Conservation (phyloP, 2,888 invertebrate genomes). For the Drepana falcataria region DNA sequence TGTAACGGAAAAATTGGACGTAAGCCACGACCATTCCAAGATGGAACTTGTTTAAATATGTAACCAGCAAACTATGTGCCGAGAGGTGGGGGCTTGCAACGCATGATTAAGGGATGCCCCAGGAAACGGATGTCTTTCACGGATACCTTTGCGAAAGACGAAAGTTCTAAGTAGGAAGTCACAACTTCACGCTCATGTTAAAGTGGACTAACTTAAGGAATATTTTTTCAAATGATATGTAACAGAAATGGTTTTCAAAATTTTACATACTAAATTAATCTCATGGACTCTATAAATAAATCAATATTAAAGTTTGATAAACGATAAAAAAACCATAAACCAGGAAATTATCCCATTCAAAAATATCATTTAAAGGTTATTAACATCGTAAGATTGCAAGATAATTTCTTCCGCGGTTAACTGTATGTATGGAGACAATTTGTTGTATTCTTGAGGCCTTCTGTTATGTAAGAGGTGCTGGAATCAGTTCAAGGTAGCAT, state of each 20-base stretch:
- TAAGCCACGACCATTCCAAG: slow-evolving; percentile 55
- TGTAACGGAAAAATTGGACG: slow-evolving; percentile 34
- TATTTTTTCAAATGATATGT: no score
- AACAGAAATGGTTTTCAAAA: no score
- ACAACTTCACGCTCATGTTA: slow-evolving; percentile 26
- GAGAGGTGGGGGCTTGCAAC: slow-evolving; percentile 41
- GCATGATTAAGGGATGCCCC: slow-evolving; percentile 48
- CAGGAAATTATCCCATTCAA: not conserved
- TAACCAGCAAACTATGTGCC: slow-evolving; percentile 44
- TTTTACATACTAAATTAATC: not conserved
- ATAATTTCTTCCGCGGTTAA: slow-evolving; percentile 2
- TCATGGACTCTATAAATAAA: not conserved
- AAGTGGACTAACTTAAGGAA: slow-evolving; percentile 28
- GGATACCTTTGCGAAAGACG: slow-evolving; percentile 57
- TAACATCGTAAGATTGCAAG: not conserved
- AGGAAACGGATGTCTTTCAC: slow-evolving; percentile 67
- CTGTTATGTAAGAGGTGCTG: not conserved
- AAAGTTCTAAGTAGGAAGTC: slow-evolving; percentile 70
- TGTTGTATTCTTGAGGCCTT: not conserved
- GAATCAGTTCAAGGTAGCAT: not conserved
- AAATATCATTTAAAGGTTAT: not conserved
- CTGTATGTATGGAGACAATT: not conserved
- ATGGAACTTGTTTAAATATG: slow-evolving; percentile 69
- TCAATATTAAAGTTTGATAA: no score
- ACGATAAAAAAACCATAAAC: not conserved